A percentile compares a stretch with the other conserved stretches of the same genome.
Evolutionary conservation across 2,113 vertebrate genomes (phyloP).

Genomic region (Ramphastos sulfuratus): DNA sequence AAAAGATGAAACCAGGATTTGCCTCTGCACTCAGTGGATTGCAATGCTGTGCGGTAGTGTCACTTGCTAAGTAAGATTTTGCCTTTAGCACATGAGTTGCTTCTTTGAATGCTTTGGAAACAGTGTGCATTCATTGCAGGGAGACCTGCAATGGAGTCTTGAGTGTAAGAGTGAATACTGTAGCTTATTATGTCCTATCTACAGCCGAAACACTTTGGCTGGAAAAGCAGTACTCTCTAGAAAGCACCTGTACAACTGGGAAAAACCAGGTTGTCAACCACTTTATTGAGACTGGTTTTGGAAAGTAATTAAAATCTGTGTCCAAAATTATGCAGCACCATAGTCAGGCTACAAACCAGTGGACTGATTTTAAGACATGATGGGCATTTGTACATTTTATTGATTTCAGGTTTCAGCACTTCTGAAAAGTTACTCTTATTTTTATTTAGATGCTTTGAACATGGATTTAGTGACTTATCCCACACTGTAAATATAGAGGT

Average conservation of each 20-base stretch:
- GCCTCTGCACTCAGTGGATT: conserved; percentile 45
- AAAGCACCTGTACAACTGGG: neutral
- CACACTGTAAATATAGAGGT: neutral
- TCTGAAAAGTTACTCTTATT: neutral
- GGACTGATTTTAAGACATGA: neutral
- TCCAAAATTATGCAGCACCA: neutral
- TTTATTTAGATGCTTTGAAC: conserved; percentile 10
- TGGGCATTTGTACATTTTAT: neutral
- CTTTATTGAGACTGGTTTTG: conserved; percentile 2
- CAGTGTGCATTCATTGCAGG: neutral
- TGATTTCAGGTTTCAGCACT: neutral
- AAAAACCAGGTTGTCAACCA: neutral
- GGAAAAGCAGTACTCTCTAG: neutral
- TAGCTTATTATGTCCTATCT: neutral
- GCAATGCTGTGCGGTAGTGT: conserved; percentile 41
- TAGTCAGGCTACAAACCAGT: neutral
- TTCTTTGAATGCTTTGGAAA: neutral
- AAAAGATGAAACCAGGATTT: conserved; percentile 32
- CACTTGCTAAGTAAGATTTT: conserved; percentile 39
- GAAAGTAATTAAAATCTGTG: neutral
- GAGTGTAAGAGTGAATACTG: neutral
- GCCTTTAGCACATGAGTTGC: neutral
- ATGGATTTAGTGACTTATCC: neutral
- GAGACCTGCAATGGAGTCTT: neutral
- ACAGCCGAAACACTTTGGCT: neutral